Evolutionary conservation across 1,140 invertebrate species (phyloP).

Genomic region (Aphaenogaster ashmeadi): DNA sequence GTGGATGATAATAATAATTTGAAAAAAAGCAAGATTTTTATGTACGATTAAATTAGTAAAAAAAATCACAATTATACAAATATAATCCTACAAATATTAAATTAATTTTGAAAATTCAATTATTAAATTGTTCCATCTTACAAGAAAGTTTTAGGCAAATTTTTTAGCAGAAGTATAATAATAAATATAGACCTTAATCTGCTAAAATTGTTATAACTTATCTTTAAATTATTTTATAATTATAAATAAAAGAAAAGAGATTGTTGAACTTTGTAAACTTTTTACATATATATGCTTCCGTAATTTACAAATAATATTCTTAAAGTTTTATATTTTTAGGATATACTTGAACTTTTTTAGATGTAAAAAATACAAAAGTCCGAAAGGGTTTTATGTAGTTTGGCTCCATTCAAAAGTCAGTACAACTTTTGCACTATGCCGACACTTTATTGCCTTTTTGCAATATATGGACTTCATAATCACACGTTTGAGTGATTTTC

Average conservation of each 20-base stretch:
- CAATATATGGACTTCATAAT: slow-evolving; percentile 26
- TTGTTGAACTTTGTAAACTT: background rate
- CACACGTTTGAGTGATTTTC: slow-evolving; percentile 10
- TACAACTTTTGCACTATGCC: slow-evolving; percentile 5
- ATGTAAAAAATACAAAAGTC: slow-evolving; percentile 20
- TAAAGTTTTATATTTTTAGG: background rate
- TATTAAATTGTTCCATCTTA: too few relatives aligned
- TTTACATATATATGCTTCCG: background rate
- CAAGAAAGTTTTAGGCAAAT: too few relatives aligned
- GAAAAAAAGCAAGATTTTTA: too few relatives aligned
- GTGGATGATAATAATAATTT: too few relatives aligned
- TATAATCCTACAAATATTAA: too few relatives aligned
- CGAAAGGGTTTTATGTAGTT: background rate
- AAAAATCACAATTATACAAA: too few relatives aligned
- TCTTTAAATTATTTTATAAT: background rate
- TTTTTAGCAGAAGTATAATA: too few relatives aligned
- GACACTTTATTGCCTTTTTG: slow-evolving; percentile 1
- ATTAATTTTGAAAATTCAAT: too few relatives aligned
- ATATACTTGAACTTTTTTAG: background rate
- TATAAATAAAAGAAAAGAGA: background rate
- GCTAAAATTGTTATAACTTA: background rate
- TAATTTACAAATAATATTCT: background rate
- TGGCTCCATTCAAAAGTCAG: slow-evolving; percentile 1
- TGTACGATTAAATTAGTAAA: too few relatives aligned
- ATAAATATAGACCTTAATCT: too few relatives aligned